phyloP scores from a whole-genome alignment of 2,113 vertebrate genomes.

The Ivindomyrus marchei region DNA sequence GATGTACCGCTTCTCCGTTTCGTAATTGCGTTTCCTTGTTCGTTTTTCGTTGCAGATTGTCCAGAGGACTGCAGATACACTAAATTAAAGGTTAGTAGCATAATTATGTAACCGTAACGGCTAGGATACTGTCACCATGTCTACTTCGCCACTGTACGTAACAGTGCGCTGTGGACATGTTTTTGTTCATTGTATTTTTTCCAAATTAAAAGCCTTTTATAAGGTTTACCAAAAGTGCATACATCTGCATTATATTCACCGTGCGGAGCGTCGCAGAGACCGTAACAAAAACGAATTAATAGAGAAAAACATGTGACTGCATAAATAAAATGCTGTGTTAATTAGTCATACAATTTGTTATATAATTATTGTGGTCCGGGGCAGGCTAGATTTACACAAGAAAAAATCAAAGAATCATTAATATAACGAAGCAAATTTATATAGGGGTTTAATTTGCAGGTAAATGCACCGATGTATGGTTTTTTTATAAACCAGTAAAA shows the following conservation, averaged over 20 bases:
- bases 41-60: background rate
- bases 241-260: background rate
- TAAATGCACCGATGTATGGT: background rate
- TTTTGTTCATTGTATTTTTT: background rate
- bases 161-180: background rate
- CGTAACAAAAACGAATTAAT: background rate
- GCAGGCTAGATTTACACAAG: background rate
- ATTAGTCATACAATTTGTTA: background rate
- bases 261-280: background rate
- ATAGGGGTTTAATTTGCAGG: background rate
- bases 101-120: background rate
- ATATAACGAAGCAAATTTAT: background rate
- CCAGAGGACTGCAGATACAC: background rate
- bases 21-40: background rate
- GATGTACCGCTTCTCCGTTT: background rate
- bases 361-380: background rate
- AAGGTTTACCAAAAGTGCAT: background rate
- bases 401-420: background rate
- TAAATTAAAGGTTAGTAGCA: background rate
- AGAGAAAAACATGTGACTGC: background rate
- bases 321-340: background rate
- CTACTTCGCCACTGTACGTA: background rate
- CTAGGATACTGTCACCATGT: background rate
- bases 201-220: background rate
- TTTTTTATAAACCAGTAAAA: background rate